phyloP scores from a whole-genome alignment of 2,797 vertebrate genomes.

The Neoniphon sammara region DNA sequence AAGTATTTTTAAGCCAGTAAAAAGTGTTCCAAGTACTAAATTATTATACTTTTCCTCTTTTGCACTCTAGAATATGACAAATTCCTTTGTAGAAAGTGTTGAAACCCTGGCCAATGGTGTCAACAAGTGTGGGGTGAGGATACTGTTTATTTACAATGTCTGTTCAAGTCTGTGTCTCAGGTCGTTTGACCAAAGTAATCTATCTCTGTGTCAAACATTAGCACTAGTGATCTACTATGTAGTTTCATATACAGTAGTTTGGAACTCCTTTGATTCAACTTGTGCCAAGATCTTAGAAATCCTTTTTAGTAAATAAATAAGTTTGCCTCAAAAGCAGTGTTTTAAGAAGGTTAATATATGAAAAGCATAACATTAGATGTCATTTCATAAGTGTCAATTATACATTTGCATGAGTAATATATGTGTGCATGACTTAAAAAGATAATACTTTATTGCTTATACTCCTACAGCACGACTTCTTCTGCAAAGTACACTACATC shows the following conservation, averaged over 20 bases:
- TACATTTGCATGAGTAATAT: neutral
- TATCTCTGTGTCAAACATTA: too few relatives aligned
- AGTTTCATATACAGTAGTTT: neutral
- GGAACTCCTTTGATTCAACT: neutral
- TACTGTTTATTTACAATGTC: neutral
- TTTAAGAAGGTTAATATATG: neutral
- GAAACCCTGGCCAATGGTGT: accelerated
- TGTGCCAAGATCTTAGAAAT: too few relatives aligned
- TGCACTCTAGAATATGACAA: neutral
- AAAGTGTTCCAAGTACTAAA: neutral
- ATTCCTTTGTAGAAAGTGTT: constrained; percentile 48
- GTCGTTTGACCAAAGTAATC: too few relatives aligned
- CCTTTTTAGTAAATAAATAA: too few relatives aligned
- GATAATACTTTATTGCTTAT: neutral
- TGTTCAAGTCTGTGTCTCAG: too few relatives aligned
- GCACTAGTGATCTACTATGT: neutral
- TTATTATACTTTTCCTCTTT: neutral
- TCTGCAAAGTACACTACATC: constrained; percentile 68
- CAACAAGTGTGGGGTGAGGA: constrained; percentile 63
- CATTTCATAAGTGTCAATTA: neutral
- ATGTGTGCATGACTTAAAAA: neutral
- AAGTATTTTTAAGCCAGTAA: too few relatives aligned
- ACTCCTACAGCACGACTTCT: constrained; percentile 60
- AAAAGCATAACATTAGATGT: too few relatives aligned
- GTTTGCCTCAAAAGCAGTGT: neutral